These are phyloP conservation scores for Enteromius argenteus DNA, from an alignment of 2,797 vertebrate genomes.

Conservation along the genomic window DNA sequence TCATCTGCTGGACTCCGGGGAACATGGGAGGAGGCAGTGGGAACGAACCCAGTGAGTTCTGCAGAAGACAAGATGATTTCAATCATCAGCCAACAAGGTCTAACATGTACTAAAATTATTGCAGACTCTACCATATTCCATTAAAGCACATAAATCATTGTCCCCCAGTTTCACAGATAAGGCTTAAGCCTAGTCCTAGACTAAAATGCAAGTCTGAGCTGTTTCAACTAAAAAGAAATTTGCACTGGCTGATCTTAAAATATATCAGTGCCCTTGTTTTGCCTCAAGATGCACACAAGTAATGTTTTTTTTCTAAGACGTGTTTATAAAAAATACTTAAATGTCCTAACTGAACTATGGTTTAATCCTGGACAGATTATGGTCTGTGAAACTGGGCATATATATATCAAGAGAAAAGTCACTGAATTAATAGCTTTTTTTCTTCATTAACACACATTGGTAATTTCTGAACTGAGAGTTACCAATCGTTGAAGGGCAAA, in stretches of 20 bases:
- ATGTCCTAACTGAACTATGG: too few species aligned
- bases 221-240: too few species aligned
- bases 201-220: too few species aligned
- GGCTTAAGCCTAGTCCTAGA: too few species aligned
- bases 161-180: too few species aligned
- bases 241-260: too few species aligned
- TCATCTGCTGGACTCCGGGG: constrained; percentile 82
- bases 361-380: too few species aligned
- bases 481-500: constrained; percentile 94
- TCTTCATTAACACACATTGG: background rate
- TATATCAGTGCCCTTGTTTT: too few species aligned
- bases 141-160: background rate
- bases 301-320: too few species aligned
- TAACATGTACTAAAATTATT: background rate
- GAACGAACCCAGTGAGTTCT: constrained; percentile 89
- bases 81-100: background rate
- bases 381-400: too few species aligned
- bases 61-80: background rate
- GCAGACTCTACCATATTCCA: background rate
- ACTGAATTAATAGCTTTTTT: background rate
- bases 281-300: too few species aligned
- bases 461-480: constrained; percentile 38
- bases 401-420: background rate
- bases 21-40: constrained; percentile 85
- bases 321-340: too few species aligned